Evolutionary conservation across 1,140 invertebrate species (phyloP), one percentile per base, ranked within the genome.

Genomic region (Holotrichia oblita): DNA sequence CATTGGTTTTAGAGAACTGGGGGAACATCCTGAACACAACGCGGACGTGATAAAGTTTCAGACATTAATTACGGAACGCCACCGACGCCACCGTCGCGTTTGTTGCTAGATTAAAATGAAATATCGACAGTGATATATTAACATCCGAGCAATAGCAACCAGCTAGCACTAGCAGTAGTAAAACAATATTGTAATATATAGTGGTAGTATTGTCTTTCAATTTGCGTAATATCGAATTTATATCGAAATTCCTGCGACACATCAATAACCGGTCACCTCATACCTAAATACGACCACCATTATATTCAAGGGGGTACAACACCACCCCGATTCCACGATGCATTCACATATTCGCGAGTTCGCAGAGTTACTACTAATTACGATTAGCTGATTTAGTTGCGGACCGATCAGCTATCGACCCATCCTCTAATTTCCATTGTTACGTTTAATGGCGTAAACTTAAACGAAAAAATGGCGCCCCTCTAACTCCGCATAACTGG

Each of bases 361-460:
- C 73, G 40, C 34, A 20, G 22, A 27, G 40, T 14, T 14, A 8
- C 6, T 76, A 76, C 41, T 76, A 76, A 85, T 85, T 84, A 85
- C 84, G 84, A 84, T 85, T 82, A 81, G 83, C 83, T 85, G 84
- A 85, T 85, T 85, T 85, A 85, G 83, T 84, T 84, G 83, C 80
- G 55, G 77, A 79, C 79, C 79, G 83, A 81, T 79, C 81, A 81
- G 42, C 80, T 61, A 78, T 80, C 82, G 83, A 84, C 83, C 83
- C 81, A 82, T 81, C 81, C 83, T 82, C 80, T 82, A 83, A 84
- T 83, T 83, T 83, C 83, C 82, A 83, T 83, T 81, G 81, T 83
- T 83, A 83, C 80, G 81, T 82, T 84, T 84, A 85, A 85, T 83
- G 83, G 82, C 82, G 82, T 82, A 84, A 84, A 85, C 82, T 85